Conservation (phyloP, 2,888 invertebrate genomes). For the Zaprionus lineosus region DNA sequence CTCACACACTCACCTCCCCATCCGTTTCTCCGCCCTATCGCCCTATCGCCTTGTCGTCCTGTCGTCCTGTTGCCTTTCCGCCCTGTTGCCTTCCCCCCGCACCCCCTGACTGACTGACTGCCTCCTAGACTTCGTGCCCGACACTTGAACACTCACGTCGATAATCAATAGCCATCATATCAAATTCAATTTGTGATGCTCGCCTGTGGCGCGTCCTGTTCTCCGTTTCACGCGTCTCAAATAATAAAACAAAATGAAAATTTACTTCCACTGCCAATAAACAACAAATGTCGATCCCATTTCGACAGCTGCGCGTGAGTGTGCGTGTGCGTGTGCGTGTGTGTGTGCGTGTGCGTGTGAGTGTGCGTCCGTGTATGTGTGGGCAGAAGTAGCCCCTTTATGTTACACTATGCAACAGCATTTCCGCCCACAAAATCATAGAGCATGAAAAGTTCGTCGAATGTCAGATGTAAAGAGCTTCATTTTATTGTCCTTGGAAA, state of each 20-base stretch:
- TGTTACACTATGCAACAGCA: slow-evolving; percentile 36
- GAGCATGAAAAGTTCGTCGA: no score
- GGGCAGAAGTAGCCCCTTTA: slow-evolving; percentile 19
- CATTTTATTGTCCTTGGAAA: no score
- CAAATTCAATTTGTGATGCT: slow-evolving; percentile 65
- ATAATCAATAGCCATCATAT: slow-evolving; percentile 49
- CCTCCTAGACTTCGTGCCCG: slow-evolving; percentile 19
- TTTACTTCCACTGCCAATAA: slow-evolving; percentile 68
- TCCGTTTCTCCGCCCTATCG: no score
- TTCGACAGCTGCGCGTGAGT: neutral
- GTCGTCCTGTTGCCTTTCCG: no score
- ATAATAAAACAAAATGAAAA: slow-evolving; percentile 74
- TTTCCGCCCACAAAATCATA: neutral
- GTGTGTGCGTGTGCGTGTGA: neutral
- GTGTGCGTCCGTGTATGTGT: neutral
- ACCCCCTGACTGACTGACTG: no score
- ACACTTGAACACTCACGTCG: slow-evolving; percentile 15
- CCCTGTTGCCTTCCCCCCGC: no score
- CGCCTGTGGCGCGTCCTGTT: slow-evolving; percentile 18
- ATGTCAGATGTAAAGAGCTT: no score
- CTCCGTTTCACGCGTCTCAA: slow-evolving; percentile 41
- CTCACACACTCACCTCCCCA: neutral
- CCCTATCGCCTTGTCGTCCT: no score
- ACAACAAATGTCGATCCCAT: slow-evolving; percentile 63
- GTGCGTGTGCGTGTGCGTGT: slow-evolving; percentile 3